Evolutionary conservation across 2,888 invertebrate species (phyloP).

Genomic region (Poecilobothrus nobilitatus): DNA sequence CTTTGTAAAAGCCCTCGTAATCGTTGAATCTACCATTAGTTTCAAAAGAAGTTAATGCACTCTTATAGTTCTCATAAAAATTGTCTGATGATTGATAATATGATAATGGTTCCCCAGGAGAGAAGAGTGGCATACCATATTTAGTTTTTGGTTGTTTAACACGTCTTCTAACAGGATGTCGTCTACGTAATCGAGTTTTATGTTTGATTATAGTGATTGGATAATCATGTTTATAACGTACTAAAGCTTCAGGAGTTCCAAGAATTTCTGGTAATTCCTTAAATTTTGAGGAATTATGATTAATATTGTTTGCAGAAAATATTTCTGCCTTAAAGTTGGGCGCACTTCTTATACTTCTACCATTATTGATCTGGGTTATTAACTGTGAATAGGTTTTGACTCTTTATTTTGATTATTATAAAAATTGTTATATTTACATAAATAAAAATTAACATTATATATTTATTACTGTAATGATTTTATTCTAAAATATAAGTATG

Average conservation of each 20-base stretch:
- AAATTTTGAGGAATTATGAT: background rate
- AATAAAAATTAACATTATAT: too few relatives aligned
- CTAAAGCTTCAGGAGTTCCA: slow-evolving; percentile 31
- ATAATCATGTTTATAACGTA: slow-evolving; percentile 36
- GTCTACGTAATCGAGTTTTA: slow-evolving; percentile 27
- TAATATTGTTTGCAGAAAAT: background rate
- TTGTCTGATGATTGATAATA: slow-evolving; percentile 27
- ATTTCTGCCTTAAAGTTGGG: background rate
- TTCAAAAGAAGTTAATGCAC: background rate
- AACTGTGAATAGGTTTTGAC: too few relatives aligned
- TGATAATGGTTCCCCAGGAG: slow-evolving; percentile 23
- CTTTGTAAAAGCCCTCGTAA: background rate
- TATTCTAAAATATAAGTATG: too few relatives aligned
- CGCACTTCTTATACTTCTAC: too few relatives aligned
- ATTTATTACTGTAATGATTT: too few relatives aligned
- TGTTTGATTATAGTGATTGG: slow-evolving; percentile 30
- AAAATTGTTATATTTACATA: too few relatives aligned
- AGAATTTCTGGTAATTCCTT: slow-evolving; percentile 21
- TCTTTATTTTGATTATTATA: too few relatives aligned
- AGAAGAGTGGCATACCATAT: slow-evolving; percentile 31
- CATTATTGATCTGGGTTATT: too few relatives aligned
- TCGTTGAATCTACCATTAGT: background rate
- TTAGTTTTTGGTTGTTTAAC: slow-evolving; percentile 31
- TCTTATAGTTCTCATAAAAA: background rate
- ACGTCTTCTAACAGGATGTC: slow-evolving; percentile 27